Evolutionary conservation across 2,888 invertebrate genomes (phyloP), one percentile per base, ranked within the genome.

Genomic region (Cheilosia grossa): DNA sequence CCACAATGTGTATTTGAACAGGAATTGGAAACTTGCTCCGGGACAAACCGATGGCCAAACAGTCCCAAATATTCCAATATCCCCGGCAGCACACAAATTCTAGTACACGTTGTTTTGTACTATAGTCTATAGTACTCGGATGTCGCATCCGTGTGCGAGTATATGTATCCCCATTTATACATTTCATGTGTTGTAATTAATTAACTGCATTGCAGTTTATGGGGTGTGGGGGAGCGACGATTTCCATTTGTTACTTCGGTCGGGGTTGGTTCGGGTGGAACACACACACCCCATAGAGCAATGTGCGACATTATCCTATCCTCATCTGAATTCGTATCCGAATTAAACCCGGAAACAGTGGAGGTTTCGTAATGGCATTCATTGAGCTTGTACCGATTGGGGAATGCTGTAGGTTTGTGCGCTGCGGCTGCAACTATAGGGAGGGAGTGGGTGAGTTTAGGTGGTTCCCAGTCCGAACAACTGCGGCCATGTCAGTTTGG

Each of bases 111-210:
- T 53, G 40, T 58, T 17, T 40, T 40, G 5, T 33, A 17, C 37
- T 21, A 59, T 9, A 6, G 7, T 30, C 9, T 1, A 1, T 30
- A 9, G n/a, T 30, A 6, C 9, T 30, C 30, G 30, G 7, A 9
- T 30, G 30, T 30, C 9, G 30, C 53, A 64, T 58, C 44, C 59
- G 63, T 51, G 42, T 51, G 24, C 37, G 13, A 49, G 30, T 69
- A 66, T 74, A 59, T 74, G 67, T 74, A 70, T 69, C 9, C 70
- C 59, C 83, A 80, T 80, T 74, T 79, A 70, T 83, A 83, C 66
- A 80, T 75, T 72, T 85, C 80, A 81, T 85, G 85, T 80, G 81
- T 81, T 85, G 85, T 85, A 85, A 85, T 85, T 85, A 85, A 85
- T 85, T 85, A 85, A 85, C 85, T 85, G 85, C 85, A 85, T 77